Evolutionary conservation across 2,888 invertebrate genomes (phyloP).

Genomic region (Punctoribates punctum): DNA sequence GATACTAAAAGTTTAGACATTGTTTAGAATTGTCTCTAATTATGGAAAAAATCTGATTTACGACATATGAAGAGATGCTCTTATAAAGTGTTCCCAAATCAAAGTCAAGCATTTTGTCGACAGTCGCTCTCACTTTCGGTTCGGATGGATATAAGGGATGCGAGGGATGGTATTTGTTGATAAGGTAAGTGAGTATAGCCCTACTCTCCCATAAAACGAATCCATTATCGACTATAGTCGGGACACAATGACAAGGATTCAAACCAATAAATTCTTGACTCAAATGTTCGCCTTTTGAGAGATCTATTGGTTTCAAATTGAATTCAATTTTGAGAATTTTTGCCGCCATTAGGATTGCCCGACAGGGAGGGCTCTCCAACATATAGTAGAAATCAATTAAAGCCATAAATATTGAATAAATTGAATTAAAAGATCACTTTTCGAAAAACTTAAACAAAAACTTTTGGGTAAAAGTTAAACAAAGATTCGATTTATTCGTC

Average conservation of each 20-base stretch:
- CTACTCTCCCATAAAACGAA: slow-evolving; percentile 75
- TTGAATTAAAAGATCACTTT: too few relatives aligned
- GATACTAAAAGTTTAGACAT: neutral
- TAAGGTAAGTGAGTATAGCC: slow-evolving; percentile 72
- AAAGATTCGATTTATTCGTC: too few relatives aligned
- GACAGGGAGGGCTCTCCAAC: slow-evolving; percentile 58
- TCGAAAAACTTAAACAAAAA: too few relatives aligned
- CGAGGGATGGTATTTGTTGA: slow-evolving; percentile 73
- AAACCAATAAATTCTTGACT: slow-evolving; percentile 66
- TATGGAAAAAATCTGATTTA: slow-evolving; percentile 51
- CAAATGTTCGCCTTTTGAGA: slow-evolving; percentile 63
- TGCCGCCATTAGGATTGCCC: slow-evolving; percentile 64
- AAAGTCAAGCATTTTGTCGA: slow-evolving; percentile 61
- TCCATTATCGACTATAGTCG: slow-evolving; percentile 73
- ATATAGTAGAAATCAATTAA: slow-evolving; percentile 46
- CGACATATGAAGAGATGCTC: slow-evolving; percentile 67
- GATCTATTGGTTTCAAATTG: slow-evolving; percentile 63
- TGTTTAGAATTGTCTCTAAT: too few relatives aligned
- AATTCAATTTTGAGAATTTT: slow-evolving; percentile 65
- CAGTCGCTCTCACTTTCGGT: slow-evolving; percentile 65
- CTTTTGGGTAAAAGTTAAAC: too few relatives aligned
- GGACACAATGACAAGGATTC: slow-evolving; percentile 69
- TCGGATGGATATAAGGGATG: slow-evolving; percentile 69
- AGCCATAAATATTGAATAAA: too few relatives aligned
- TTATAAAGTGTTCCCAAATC: slow-evolving; percentile 66